Evolutionary conservation across 2,113 vertebrate species (phyloP), one percentile per base, ranked within the genome.

Genomic region (Sula dactylatra): DNA sequence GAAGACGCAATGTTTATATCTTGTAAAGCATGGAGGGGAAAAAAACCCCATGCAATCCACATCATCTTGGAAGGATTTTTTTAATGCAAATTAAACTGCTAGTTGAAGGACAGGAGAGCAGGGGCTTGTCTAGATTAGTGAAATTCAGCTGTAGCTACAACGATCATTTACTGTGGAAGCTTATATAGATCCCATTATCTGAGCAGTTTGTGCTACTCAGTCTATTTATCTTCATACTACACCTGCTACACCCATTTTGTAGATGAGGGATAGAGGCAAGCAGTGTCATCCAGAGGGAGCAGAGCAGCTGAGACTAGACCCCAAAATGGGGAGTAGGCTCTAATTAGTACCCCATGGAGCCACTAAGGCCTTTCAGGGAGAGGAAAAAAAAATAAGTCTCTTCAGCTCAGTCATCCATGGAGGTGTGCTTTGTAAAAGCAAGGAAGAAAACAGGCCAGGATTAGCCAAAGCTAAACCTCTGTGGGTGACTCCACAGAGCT

Each of bases 71-170:
- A 74, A 87, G 65, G 69, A 54, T 56, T 76, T 80, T 84, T 91
- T 86, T 18, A 69, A 96, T 84, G 90, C 76, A 91, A 93, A 88
- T 87, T 18, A 50, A 95, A 52, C 83, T 44, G 54, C 71, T 79
- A 8, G 82, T 80, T 93, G 93, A 94, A 95, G 93, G 94, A 96
- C 77, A 77, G 66, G 89, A 83, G 77, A 91, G 86, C 80, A 87
- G 50, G 25, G 26, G 69, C 72, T 88, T 95, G 93, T 94, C 90
- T 88, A 94, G 94, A 91, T 93, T 80, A 94, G 90, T 89, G 78
- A 87, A 90, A 95, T 90, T 84, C 85, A 65, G 91, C 85, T 91
- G 89, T 87, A 94, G 84, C 89, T 93, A 62, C 83, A 80, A 56
- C 27, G 88, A 79, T 96, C 77, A 36, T 62, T 82, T 91, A 69